Conservation (phyloP, 2,888 invertebrate genomes). For the Boloria selene region DNA sequence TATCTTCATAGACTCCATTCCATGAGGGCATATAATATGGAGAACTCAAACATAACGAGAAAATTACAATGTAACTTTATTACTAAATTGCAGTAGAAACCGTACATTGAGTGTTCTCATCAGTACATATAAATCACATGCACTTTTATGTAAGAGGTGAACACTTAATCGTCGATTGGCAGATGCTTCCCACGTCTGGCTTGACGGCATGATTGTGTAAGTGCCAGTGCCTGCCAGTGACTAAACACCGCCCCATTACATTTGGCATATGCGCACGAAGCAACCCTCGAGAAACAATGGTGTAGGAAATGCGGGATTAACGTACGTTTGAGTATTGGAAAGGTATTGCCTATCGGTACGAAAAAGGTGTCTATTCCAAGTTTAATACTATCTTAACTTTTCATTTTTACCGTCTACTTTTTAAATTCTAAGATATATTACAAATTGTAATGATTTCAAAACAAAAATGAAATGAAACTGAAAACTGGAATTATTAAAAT, state of each 20-base stretch:
- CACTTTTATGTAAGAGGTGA: conserved; percentile 33
- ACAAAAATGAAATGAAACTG: too few relatives aligned
- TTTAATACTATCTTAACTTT: too few relatives aligned
- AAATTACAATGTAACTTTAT: conserved; percentile 9
- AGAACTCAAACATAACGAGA: conserved; percentile 3
- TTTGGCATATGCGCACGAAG: conserved; percentile 70
- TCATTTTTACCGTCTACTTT: too few relatives aligned
- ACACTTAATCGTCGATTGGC: conserved; percentile 46
- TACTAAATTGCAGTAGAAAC: conserved; percentile 2
- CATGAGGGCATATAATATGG: too few relatives aligned
- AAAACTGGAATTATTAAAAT: too few relatives aligned
- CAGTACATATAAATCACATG: conserved; percentile 28
- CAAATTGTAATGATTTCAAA: too few relatives aligned
- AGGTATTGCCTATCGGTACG: neutral
- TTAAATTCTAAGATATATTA: too few relatives aligned
- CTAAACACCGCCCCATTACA: conserved; percentile 67
- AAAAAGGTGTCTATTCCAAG: neutral
- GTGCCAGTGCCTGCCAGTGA: conserved; percentile 58
- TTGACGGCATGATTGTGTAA: conserved; percentile 78
- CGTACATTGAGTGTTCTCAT: conserved; percentile 13
- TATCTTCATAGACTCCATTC: too few relatives aligned
- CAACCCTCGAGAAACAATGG: conserved; percentile 47
- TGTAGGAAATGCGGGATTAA: conserved; percentile 19
- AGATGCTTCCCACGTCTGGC: conserved; percentile 65
- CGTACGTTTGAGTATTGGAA: neutral